These are phyloP conservation scores for Ectemnius continuus DNA, from an alignment of 2,888 invertebrate genomes.

Conservation along the genomic window DNA sequence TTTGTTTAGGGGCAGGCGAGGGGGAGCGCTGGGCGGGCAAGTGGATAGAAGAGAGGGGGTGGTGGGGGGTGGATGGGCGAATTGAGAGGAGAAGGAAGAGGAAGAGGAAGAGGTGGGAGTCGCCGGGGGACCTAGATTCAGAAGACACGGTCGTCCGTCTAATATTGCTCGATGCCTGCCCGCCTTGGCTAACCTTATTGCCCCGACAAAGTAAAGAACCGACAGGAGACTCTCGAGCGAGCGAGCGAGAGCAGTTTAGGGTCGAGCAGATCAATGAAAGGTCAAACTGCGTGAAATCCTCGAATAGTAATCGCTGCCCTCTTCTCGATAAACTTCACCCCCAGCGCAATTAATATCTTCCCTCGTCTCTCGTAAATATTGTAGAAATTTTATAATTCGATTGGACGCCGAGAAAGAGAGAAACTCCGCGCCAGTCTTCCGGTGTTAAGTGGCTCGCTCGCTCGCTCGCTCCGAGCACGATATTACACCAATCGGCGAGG, in stretches of 20 bases:
- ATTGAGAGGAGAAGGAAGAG: conserved; percentile 46
- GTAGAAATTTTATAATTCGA: too few species aligned
- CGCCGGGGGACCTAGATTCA: conserved; percentile 58
- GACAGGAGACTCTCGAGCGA: conserved; percentile 54
- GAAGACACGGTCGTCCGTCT: conserved; percentile 65
- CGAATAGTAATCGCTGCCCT: conserved; percentile 24
- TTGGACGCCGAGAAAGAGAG: too few species aligned
- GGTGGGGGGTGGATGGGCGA: too few species aligned
- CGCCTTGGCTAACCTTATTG: conserved; percentile 73
- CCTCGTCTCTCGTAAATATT: too few species aligned
- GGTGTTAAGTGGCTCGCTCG: not conserved
- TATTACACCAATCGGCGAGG: conserved; percentile 1
- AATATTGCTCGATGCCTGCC: conserved; percentile 69
- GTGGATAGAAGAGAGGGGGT: conserved; percentile 11
- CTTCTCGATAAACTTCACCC: not conserved
- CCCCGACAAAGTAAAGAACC: conserved; percentile 70
- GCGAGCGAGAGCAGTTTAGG: conserved; percentile 62
- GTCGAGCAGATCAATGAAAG: conserved; percentile 68
- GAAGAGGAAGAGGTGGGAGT: conserved; percentile 40
- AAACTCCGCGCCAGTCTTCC: not conserved
- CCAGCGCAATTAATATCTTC: not conserved
- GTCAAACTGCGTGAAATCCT: conserved; percentile 53
- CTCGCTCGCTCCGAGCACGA: not conserved
- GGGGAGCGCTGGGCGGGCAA: conserved; percentile 21
- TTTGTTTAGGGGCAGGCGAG: conserved; percentile 74